Evolutionary conservation across 2,113 vertebrate genomes (phyloP), one percentile per base, ranked within the genome.

Genomic region (Daphoenositta chrysoptera): DNA sequence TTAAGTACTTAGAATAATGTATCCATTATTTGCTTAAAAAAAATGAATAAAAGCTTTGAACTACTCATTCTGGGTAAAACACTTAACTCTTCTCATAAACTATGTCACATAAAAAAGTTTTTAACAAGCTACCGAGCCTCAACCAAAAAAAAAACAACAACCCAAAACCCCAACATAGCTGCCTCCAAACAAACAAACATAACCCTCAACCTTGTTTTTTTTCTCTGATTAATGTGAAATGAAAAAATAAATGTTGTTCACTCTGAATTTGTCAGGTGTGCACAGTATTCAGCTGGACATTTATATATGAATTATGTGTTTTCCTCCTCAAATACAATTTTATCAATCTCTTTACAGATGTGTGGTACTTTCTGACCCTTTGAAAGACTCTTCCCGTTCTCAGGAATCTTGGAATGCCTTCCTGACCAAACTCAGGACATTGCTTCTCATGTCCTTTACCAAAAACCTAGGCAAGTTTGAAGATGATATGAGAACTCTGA

Each of bases 361-460:
- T 93, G 99, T 99, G 92, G 98, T 99, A 83, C 98, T 99, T 86
- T 99, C 98, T 5, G 99, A 99, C 72, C 99, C 99, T 45, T 97
- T 99, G 97, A 99, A 99, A 97, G 99, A 99, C 96, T 99, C 99
- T n/a, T 99, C 99, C 42, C 98, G 99, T 85, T 99, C 99, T 95
- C 99, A 99, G 98, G 99, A 99, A 97, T 99, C 99, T 73, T 99
- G 99, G 99, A 99, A 98, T 90, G 98, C 99, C 82, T 99, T 99
- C 98, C 97, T 99, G 97, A 98, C 99, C 42, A 99, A 99, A 97
- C 98, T 99, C 95, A 98, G 99, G 95, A 99, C 99, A 2, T 96
- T 99, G 79, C 99, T 99, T 75, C 99, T 99, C 93, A 99, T 99
- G 98, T 99, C 99, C 92, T 99, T 99, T 97, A 99, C 99, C 92